phyloP scores from a whole-genome alignment of 2,888 invertebrate genomes.

The Beris chalybata region DNA sequence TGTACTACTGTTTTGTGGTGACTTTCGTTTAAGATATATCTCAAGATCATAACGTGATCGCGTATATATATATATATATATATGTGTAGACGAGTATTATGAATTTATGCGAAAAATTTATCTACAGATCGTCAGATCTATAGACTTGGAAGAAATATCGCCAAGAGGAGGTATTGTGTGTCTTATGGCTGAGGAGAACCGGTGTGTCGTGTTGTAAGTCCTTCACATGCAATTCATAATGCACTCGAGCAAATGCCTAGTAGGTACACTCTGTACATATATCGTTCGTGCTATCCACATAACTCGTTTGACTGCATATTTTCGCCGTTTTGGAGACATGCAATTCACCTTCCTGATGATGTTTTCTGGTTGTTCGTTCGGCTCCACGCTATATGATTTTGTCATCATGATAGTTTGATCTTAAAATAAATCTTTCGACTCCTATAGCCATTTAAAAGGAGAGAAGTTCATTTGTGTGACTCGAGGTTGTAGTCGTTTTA shows the following conservation, averaged over 20 bases:
- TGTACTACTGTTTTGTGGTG: slow-evolving; percentile 8
- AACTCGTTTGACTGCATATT: slow-evolving; percentile 28
- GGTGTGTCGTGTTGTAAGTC: no score
- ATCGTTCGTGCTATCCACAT: not conserved
- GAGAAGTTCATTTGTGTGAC: no score
- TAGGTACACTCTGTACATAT: not conserved
- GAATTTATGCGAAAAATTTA: slow-evolving; percentile 21
- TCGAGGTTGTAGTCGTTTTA: no score
- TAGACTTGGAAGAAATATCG: slow-evolving; percentile 2
- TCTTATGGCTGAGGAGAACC: no score
- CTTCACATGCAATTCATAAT: slow-evolving; percentile 19
- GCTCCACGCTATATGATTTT: not conserved
- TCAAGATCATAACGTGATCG: slow-evolving; percentile 10
- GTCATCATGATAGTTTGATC: slow-evolving; percentile 12
- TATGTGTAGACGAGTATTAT: not conserved
- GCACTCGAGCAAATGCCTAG: slow-evolving; percentile 7
- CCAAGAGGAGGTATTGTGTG: not conserved
- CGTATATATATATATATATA: no score
- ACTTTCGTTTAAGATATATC: slow-evolving; percentile 19
- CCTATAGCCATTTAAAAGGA: no score
- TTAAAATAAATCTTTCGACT: not conserved
- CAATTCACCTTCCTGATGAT: slow-evolving; percentile 20
- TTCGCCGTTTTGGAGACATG: slow-evolving; percentile 25
- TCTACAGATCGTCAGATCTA: slow-evolving; percentile 1
- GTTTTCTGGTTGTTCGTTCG: not conserved